Percentiles rank a stretch among this genome's conserved stretches.
Conservation (phyloP, 2,888 invertebrate species). For the Pogonocherus hispidulus region DNA sequence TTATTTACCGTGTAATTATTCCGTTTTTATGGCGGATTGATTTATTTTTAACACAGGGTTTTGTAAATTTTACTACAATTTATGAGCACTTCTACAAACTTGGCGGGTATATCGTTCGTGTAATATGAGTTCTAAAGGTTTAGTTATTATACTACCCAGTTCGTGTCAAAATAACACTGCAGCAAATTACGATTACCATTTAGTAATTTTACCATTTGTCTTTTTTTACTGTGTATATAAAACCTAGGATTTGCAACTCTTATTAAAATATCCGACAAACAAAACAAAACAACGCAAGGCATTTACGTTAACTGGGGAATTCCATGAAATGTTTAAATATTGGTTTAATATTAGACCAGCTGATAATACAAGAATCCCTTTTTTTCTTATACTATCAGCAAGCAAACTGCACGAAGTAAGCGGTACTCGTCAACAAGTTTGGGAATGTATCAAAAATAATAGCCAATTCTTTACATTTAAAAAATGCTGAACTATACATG, state of each 20-base stretch:
- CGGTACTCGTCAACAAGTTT: constrained; percentile 10
- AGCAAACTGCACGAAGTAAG: constrained; percentile 3
- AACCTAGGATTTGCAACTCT: constrained; percentile 9
- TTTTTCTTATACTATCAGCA: constrained; percentile 20
- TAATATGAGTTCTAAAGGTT: too few relatives aligned
- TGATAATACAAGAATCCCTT: constrained; percentile 9
- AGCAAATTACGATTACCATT: too few relatives aligned
- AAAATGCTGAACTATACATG: constrained; percentile 4
- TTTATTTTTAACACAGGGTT: too few relatives aligned
- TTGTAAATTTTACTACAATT: too few relatives aligned
- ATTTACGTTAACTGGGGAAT: constrained; percentile 5
- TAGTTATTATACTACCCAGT: too few relatives aligned
- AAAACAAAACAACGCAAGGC: constrained; percentile 12
- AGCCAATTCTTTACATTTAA: not conserved
- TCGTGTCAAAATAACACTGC: too few relatives aligned
- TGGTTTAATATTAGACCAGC: constrained; percentile 2
- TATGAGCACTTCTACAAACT: too few relatives aligned
- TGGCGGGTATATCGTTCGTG: too few relatives aligned
- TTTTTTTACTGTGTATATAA: too few relatives aligned
- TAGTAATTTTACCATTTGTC: too few relatives aligned
- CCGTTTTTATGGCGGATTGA: too few relatives aligned
- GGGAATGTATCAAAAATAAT: constrained; percentile 2
- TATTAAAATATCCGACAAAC: constrained; percentile 29
- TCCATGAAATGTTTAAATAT: constrained; percentile 11
- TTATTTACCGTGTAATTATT: too few relatives aligned